Evolutionary conservation across 2,797 vertebrate genomes (phyloP).

Genomic region (Intellagama lesueurii): DNA sequence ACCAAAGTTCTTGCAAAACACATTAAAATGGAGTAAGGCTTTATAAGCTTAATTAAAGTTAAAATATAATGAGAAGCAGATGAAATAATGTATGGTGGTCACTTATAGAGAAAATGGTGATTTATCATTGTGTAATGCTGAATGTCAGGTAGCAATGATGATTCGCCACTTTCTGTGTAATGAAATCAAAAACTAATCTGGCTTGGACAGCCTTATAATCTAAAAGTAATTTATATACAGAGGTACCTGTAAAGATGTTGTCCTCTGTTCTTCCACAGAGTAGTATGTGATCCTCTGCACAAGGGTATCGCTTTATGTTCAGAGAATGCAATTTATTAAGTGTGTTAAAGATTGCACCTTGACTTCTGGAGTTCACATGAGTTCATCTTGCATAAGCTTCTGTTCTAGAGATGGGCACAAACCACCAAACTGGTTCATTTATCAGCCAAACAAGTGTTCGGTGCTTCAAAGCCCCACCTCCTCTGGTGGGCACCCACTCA

Average conservation of each 20-base stretch:
- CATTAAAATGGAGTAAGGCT: conserved; percentile 28
- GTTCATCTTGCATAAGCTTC: fast-evolving
- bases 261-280: fast-evolving
- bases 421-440: too few species aligned
- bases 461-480: too few species aligned
- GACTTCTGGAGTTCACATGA: neutral
- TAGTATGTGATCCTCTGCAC: neutral
- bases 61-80: conserved; percentile 49
- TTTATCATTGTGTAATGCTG: conserved; percentile 66
- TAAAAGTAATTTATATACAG: conserved; percentile 18
- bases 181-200: conserved; percentile 60
- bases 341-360: neutral
- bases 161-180: conserved; percentile 66
- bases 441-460: too few species aligned
- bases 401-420: neutral
- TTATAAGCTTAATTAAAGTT: conserved; percentile 71
- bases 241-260: neutral
- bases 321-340: neutral
- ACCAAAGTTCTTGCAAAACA: conserved; percentile 16
- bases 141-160: conserved; percentile 60
- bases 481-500: too few species aligned
- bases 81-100: conserved; percentile 67
- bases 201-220: conserved; percentile 49
- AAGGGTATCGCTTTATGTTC: neutral
- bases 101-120: conserved; percentile 58